Conservation (phyloP, 2,113 vertebrate species). For the Falcunculus frontatus region DNA sequence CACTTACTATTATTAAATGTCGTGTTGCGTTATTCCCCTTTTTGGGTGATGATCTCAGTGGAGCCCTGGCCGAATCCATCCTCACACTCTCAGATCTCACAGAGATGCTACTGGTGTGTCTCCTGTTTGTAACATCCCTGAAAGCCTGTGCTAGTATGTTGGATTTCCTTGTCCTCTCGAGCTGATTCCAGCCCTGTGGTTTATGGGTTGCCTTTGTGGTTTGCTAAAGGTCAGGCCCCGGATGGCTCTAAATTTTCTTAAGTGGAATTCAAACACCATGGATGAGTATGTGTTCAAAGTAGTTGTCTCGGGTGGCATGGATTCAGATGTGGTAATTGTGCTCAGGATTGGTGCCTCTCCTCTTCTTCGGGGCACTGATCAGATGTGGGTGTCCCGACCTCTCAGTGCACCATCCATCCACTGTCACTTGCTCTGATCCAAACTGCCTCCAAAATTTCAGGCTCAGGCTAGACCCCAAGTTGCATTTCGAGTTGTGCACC, state of each 20-base stretch:
- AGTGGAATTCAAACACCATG: constrained; percentile 51
- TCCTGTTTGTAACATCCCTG: neutral
- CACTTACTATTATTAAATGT: constrained; percentile 20
- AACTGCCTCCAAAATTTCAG: neutral
- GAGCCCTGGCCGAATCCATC: neutral
- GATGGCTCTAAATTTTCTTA: constrained; percentile 52
- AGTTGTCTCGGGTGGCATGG: constrained; percentile 7
- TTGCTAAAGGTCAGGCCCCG: constrained; percentile 61
- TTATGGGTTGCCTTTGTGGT: constrained; percentile 63
- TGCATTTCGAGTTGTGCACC: neutral
- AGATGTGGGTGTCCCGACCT: neutral
- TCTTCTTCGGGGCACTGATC: neutral
- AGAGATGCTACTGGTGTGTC: neutral
- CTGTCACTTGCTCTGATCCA: neutral
- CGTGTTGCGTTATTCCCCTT: neutral
- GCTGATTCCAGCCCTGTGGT: constrained; percentile 56
- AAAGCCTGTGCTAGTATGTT: constrained; percentile 17
- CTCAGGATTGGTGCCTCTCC: neutral
- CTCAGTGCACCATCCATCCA: neutral
- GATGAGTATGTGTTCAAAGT: neutral
- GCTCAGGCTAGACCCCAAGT: neutral
- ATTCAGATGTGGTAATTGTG: neutral
- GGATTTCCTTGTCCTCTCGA: constrained; percentile 2
- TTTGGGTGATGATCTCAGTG: neutral
- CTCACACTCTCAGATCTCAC: neutral